phyloP scores from a whole-genome alignment of 2,888 invertebrate genomes.

The Odontocerum albicorne region DNA sequence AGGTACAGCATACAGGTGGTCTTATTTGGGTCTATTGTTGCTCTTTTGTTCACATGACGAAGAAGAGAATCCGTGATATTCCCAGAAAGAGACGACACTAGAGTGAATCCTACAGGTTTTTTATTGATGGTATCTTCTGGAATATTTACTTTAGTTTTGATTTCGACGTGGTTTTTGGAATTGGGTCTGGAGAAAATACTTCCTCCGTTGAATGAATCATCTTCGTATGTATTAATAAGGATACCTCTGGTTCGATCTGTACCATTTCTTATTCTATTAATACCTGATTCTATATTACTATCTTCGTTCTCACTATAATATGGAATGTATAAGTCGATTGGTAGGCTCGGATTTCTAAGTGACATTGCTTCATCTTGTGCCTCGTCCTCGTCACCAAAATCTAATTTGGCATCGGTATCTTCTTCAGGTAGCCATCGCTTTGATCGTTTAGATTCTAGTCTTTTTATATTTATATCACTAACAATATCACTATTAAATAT shows the following conservation, averaged over 20 bases:
- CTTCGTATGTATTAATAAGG: conserved; percentile 39
- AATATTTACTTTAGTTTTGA: conserved; percentile 66
- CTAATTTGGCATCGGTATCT: conserved; percentile 32
- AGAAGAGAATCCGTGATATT: conserved; percentile 57
- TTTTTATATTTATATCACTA: conserved; percentile 39
- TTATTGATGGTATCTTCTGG: conserved; percentile 66
- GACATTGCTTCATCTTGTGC: conserved; percentile 56
- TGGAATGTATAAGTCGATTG: conserved; percentile 65
- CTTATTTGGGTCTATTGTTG: conserved; percentile 80
- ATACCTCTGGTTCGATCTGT: conserved; percentile 53
- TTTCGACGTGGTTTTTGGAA: conserved; percentile 68
- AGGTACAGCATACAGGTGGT: conserved; percentile 94
- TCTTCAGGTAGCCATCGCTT: conserved; percentile 73
- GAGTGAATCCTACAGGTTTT: conserved; percentile 54
- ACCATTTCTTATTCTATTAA: conserved; percentile 56
- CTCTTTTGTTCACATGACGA: conserved; percentile 65
- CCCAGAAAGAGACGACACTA: conserved; percentile 44
- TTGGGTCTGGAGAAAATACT: conserved; percentile 55
- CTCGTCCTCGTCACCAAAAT: conserved; percentile 43
- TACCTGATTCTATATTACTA: conserved; percentile 46
- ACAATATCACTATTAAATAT: conserved; percentile 41
- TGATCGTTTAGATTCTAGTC: conserved; percentile 44
- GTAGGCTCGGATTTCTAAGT: conserved; percentile 65
- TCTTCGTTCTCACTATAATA: conserved; percentile 64
- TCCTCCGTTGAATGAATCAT: conserved; percentile 44